phyloP scores from a whole-genome alignment of 2,113 vertebrate species.

The Hirundichthys speculiger region DNA sequence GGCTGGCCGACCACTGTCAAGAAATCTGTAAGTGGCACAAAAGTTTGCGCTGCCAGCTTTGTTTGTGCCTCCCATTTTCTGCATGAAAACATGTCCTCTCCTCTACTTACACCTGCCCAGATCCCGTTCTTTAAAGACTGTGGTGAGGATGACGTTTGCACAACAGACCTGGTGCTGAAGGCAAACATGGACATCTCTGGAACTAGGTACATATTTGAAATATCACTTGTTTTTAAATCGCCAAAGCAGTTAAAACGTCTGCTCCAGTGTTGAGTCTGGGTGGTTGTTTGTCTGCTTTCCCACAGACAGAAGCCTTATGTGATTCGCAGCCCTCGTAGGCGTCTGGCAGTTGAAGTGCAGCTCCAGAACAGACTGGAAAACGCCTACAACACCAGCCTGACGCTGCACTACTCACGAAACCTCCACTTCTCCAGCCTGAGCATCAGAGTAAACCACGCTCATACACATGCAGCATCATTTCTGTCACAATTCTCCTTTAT shows the following conservation, averaged over 20 bases:
- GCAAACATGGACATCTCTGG: conserved; percentile 86
- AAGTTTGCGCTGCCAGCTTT: neutral
- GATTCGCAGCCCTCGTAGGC: conserved; percentile 82
- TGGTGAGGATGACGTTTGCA: conserved; percentile 90
- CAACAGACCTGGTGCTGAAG: conserved; percentile 86
- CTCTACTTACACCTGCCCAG: conserved; percentile 66
- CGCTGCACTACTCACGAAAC: conserved; percentile 87
- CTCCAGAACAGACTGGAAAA: conserved; percentile 92
- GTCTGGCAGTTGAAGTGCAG: conserved; percentile 83
- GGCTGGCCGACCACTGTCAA: conserved; percentile 81
- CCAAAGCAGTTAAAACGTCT: neutral
- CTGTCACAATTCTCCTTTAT: neutral
- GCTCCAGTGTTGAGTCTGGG: neutral
- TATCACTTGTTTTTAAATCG: neutral
- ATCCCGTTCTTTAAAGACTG: conserved; percentile 97
- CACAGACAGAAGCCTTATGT: conserved; percentile 87
- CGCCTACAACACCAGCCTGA: conserved; percentile 92
- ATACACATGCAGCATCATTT: neutral
- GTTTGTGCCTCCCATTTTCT: neutral
- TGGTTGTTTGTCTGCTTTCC: conserved; percentile 19
- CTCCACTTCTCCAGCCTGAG: conserved; percentile 91
- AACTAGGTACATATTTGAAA: conserved; percentile 80
- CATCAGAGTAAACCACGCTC: conserved; percentile 78
- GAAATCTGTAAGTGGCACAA: conserved; percentile 82
- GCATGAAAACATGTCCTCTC: neutral